Conservation (phyloP, 2,113 vertebrate genomes). For the Ascaphus truei region DNA sequence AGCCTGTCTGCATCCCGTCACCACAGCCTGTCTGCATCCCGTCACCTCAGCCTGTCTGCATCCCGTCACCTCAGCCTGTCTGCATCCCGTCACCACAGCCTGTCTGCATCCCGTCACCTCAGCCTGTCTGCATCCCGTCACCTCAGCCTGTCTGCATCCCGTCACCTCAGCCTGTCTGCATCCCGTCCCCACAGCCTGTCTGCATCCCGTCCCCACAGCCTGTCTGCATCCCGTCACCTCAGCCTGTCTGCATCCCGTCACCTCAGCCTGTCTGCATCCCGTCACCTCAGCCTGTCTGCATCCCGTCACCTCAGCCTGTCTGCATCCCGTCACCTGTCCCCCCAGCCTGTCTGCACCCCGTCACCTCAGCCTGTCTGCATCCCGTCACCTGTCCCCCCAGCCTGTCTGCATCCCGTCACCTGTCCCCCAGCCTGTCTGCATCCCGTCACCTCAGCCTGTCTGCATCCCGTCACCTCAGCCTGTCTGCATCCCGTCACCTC, state of each 20-base stretch:
- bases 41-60: background rate
- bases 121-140: background rate
- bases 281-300: background rate
- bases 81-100: background rate
- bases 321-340: background rate
- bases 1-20: too few relatives aligned
- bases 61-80: background rate
- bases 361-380: background rate
- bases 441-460: background rate
- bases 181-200: background rate
- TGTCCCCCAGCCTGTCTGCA: too few relatives aligned
- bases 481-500: too few relatives aligned
- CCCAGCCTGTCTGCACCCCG: too few relatives aligned
- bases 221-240: background rate
- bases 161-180: background rate
- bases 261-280: background rate
- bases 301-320: background rate
- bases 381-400: background rate
- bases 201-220: background rate
- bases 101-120: too few relatives aligned
- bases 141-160: too few relatives aligned
- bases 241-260: too few relatives aligned
- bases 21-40: background rate
- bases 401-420: background rate
- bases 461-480: background rate